These are phyloP conservation scores for Gila robusta DNA, from an alignment of 2,797 vertebrate species.

Conservation along the genomic window DNA sequence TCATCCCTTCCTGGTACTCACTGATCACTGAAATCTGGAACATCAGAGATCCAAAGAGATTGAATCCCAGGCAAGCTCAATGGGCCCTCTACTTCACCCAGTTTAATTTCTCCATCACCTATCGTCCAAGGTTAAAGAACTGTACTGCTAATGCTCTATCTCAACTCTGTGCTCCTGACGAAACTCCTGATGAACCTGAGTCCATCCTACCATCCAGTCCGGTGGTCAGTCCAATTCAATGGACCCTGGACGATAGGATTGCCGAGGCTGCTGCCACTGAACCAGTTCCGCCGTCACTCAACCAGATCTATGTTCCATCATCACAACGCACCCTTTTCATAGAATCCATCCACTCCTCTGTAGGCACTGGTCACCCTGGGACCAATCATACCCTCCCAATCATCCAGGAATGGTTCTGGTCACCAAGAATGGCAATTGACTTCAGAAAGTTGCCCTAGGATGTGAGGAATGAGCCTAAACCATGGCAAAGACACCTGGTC, in stretches of 20 bases:
- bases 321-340: not conserved
- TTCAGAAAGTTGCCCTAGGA: not conserved
- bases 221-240: not conserved
- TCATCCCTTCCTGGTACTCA: no score
- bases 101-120: no score
- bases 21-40: no score
- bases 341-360: not conserved
- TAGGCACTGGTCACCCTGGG: not conserved
- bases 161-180: not conserved
- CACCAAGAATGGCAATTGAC: not conserved
- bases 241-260: not conserved
- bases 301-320: not conserved
- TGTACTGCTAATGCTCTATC: not conserved
- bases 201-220: no score
- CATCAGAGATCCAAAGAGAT: no score
- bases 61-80: no score
- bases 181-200: no score
- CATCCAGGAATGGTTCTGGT: not conserved
- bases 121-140: no score
- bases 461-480: not conserved
- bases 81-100: no score
- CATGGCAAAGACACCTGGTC: not conserved
- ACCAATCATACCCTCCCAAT: not conserved
- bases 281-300: not conserved
- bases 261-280: not conserved